Evolutionary conservation across 2,797 vertebrate genomes (phyloP).

Genomic region (Melanotaenia nigrans): DNA sequence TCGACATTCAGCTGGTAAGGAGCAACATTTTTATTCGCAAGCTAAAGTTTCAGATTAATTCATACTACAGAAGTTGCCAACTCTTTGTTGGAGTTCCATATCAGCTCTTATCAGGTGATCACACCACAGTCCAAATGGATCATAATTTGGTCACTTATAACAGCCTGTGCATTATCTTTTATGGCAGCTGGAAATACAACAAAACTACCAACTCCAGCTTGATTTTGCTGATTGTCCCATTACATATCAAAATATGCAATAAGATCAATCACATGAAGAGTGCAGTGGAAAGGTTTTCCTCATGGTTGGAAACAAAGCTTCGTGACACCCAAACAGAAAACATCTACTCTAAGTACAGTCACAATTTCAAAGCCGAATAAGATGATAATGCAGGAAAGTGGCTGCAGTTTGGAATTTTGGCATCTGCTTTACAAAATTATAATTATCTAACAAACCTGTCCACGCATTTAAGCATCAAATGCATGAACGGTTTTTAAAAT

Average conservation of each 20-base stretch:
- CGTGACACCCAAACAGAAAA: not conserved
- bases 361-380: not conserved
- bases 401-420: no score
- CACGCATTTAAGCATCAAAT: no score
- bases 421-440: no score
- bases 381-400: no score
- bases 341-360: not conserved
- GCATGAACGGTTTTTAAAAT: no score
- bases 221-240: not conserved
- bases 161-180: conserved; percentile 11
- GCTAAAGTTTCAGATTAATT: conserved; percentile 5
- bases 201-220: conserved; percentile 4
- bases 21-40: conserved; percentile 12
- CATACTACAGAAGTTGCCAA: conserved; percentile 4
- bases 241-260: not conserved
- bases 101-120: conserved; percentile 7
- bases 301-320: conserved; percentile 6
- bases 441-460: no score
- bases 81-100: conserved; percentile 16
- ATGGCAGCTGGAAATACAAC: conserved; percentile 8
- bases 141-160: conserved; percentile 29
- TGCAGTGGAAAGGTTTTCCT: not conserved
- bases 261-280: no score
- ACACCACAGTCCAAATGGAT: conserved; percentile 24
- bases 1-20: not conserved